Percentiles rank a stretch among this genome's conserved stretches.
phyloP scores from a whole-genome alignment of 2,888 invertebrate species.

The Andrena chrysosceles region DNA sequence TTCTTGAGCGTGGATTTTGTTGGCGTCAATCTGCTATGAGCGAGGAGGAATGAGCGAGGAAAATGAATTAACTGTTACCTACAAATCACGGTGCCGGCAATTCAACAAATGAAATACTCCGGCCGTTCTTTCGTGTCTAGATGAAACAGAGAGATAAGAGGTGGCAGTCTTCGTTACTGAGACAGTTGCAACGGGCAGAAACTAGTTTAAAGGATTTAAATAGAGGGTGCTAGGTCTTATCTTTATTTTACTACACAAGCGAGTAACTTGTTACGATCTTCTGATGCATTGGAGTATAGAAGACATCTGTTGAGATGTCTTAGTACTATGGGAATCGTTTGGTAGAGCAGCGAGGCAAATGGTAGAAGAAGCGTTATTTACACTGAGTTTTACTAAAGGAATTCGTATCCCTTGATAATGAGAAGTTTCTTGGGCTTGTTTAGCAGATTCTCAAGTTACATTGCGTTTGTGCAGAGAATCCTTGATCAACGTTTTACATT shows the following conservation, averaged over 20 bases:
- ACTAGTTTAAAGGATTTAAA: constrained; percentile 8
- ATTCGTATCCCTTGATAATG: too few relatives aligned
- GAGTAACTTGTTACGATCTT: constrained; percentile 5
- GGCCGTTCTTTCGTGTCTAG: constrained; percentile 22
- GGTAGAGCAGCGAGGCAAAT: not conserved
- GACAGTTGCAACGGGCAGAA: constrained; percentile 7
- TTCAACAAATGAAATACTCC: constrained; percentile 42
- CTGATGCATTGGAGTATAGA: not conserved
- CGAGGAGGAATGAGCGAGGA: constrained; percentile 58
- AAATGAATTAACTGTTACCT: constrained; percentile 76
- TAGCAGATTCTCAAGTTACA: too few relatives aligned
- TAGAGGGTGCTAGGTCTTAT: not conserved
- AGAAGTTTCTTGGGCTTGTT: too few relatives aligned
- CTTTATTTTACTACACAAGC: not conserved
- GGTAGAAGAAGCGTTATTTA: not conserved
- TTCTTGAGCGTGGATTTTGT: constrained; percentile 49
- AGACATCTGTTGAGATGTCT: not conserved
- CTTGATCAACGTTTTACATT: not conserved
- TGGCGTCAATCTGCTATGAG: constrained; percentile 61
- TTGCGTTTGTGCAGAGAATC: not conserved
- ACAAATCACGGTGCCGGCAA: constrained; percentile 72
- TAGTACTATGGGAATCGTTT: not conserved
- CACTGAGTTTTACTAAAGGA: too few relatives aligned
- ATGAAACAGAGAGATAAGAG: constrained; percentile 2
- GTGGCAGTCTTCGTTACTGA: constrained; percentile 13